Evolutionary conservation across 1,140 invertebrate genomes (phyloP), one percentile per base, ranked within the genome.

Genomic region (Chrysopa pallens): DNA sequence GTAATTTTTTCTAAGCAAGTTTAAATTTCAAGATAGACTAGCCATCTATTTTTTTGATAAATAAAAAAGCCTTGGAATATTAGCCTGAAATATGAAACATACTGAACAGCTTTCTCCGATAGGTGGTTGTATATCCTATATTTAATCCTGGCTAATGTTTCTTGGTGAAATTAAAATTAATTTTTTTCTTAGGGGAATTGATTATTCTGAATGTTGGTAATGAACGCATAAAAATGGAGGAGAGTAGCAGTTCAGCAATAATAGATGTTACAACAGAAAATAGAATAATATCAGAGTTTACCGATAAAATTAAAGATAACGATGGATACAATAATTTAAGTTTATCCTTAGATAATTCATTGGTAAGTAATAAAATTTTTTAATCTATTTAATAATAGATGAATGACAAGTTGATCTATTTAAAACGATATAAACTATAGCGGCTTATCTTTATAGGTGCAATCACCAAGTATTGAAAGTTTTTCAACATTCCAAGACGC

Each of bases 391-490:
- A 38, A n/a, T 38, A 13, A 15, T 38, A n/a, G 3, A 38, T 38
- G 2, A 5, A 13, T 35, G 12, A 36, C 12, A 36, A n/a, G 9
- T 36, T 36, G 33, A 36, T 13, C 12, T 36, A 36, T 36, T n/a
- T 2, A 13, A 11, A 36, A 11, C 12, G 4, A 36, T 13, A 13
- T 36, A 36, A 11, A n/a, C 9, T 36, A 36, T 3, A 5, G 17
- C 17, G 33, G 12, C 2, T n/a, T 13, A 3, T n/a, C 11, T 38
- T 57, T 41, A 29, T 31, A 61, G 59, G 52, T 73, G 31, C 69
- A 70, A 41, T 74, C 72, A 6, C 70, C 72, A 8, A 74, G 71
- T 13, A 64, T 72, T 33, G 72, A 74, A 42, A 75, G 73, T 49
- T 73, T 74, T 54, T 74, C 71, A 1, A 73, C 71, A 13, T 58